These are phyloP conservation scores for Ochropacha duplaris DNA, from an alignment of 2,888 invertebrate species.

Conservation along the genomic window DNA sequence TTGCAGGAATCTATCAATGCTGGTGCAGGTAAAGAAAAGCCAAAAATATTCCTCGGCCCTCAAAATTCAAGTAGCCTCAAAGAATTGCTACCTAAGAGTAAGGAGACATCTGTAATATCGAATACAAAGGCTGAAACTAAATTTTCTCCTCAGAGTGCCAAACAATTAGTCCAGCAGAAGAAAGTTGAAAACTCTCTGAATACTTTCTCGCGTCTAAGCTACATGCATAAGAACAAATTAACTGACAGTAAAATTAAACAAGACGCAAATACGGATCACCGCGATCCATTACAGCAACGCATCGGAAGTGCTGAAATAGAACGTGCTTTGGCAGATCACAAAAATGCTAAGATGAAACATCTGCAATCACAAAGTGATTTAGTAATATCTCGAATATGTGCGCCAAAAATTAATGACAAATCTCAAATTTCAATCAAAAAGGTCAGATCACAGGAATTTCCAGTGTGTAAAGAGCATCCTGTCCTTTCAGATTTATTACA, in stretches of 20 bases:
- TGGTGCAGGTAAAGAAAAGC: conserved; percentile 32
- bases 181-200: conserved; percentile 61
- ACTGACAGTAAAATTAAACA: conserved; percentile 46
- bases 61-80: conserved; percentile 20
- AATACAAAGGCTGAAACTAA: conserved; percentile 29
- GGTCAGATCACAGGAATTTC: conserved; percentile 6
- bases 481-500: conserved; percentile 21
- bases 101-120: conserved; percentile 27
- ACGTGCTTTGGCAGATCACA: conserved; percentile 21
- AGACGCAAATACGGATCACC: conserved; percentile 4
- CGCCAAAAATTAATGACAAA: conserved; percentile 4
- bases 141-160: conserved; percentile 50
- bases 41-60: not conserved
- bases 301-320: conserved; percentile 17
- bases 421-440: conserved; percentile 10
- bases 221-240: conserved; percentile 70
- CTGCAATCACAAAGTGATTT: conserved; percentile 14
- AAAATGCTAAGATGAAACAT: conserved; percentile 15
- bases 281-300: conserved; percentile 7
- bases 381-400: conserved; percentile 10
- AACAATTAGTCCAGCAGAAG: conserved; percentile 47
- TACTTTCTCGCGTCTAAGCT: conserved; percentile 71
- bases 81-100: conserved; percentile 32
- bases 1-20: conserved; percentile 54
- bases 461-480: conserved; percentile 12